A percentile compares a stretch with the other conserved stretches of the same genome.
Conservation (phyloP, 1,140 invertebrate species). For the Palaemon carinicauda region DNA sequence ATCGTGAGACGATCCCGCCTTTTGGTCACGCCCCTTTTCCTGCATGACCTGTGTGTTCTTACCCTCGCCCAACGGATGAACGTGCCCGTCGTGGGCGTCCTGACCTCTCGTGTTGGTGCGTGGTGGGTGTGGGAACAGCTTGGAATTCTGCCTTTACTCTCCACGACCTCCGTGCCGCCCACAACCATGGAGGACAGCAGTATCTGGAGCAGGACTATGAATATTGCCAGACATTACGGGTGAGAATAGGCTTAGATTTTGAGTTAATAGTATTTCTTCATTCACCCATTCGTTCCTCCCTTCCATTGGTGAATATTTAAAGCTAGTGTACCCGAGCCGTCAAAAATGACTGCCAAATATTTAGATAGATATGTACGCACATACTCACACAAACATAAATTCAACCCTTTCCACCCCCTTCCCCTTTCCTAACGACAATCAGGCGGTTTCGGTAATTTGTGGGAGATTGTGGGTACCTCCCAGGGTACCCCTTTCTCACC, state of each 20-base stretch:
- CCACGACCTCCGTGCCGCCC: conserved; percentile 12
- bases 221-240: conserved; percentile 33
- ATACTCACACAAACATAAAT: too few relatives aligned
- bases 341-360: too few relatives aligned
- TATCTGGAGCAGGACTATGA: conserved; percentile 8
- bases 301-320: too few relatives aligned
- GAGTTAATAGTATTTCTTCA: background rate
- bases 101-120: conserved; percentile 34
- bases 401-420: too few relatives aligned
- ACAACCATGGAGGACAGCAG: background rate
- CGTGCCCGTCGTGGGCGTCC: conserved; percentile 27
- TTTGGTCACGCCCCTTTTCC: conserved; percentile 21
- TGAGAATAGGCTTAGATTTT: background rate
- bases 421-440: too few relatives aligned
- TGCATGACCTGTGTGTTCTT: conserved; percentile 39
- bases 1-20: background rate
- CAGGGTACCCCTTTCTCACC: too few relatives aligned
- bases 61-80: background rate
- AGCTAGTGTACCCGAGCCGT: too few relatives aligned
- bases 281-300: too few relatives aligned
- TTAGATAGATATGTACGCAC: too few relatives aligned
- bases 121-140: conserved; percentile 47
- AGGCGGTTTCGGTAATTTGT: too few relatives aligned
- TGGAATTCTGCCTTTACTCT: conserved; percentile 16
- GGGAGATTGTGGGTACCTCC: too few relatives aligned